These are phyloP conservation scores for Pterois miles DNA, from an alignment of 2,797 vertebrate genomes.

Conservation along the genomic window DNA sequence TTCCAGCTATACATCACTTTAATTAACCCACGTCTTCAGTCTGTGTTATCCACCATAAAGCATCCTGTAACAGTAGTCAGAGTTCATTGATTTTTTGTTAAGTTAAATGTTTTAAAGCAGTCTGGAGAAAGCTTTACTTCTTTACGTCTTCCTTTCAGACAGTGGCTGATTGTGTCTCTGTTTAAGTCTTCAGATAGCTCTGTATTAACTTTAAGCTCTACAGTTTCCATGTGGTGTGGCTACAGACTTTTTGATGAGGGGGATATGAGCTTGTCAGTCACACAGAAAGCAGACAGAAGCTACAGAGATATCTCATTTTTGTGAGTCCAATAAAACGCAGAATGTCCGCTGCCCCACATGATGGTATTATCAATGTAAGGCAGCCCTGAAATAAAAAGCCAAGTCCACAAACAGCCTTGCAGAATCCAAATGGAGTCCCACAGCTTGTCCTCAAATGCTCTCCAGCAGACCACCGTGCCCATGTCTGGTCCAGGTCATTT, in stretches of 20 bases:
- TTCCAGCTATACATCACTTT: not conserved
- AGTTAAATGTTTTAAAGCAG: not conserved
- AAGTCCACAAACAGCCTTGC: not conserved
- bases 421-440: not conserved
- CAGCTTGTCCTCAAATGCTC: constrained; percentile 30
- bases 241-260: not conserved
- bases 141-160: not conserved
- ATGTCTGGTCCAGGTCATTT: constrained; percentile 35
- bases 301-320: not conserved
- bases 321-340: not conserved
- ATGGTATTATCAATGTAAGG: not conserved
- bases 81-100: constrained; percentile 5
- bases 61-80: not conserved
- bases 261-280: not conserved
- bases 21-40: not conserved
- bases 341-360: not conserved
- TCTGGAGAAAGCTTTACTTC: not conserved
- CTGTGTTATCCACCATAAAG: not conserved
- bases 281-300: not conserved
- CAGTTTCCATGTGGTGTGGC: not conserved
- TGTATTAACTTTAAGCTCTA: not conserved
- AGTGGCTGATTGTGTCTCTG: not conserved
- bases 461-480: constrained; percentile 9
- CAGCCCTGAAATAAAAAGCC: constrained; percentile 1
- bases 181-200: not conserved